Evolutionary conservation across 1,140 invertebrate species (phyloP).

Genomic region (Sarcophaga peregrina): DNA sequence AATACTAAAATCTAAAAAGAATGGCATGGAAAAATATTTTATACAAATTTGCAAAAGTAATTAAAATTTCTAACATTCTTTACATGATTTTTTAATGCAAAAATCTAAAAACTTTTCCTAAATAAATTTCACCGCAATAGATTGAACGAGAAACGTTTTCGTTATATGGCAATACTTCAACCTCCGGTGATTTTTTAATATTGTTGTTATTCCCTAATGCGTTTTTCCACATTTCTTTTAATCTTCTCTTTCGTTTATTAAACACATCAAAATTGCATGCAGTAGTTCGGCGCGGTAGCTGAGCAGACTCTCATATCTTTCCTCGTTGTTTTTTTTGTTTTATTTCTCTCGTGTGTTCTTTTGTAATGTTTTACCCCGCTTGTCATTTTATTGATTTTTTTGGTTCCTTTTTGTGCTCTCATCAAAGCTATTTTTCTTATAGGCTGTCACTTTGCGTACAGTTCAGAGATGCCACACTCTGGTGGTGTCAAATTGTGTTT

Average conservation of each 20-base stretch:
- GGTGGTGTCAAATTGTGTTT: not conserved
- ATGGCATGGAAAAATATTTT: no score
- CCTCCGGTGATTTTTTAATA: not conserved
- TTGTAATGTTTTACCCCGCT: not conserved
- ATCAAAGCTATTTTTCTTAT: not conserved
- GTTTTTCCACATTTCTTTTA: not conserved
- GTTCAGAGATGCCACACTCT: conserved; percentile 9
- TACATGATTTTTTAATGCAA: no score
- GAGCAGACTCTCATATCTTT: conserved; percentile 1
- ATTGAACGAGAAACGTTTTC: not conserved
- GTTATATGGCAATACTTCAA: not conserved
- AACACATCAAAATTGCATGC: not conserved
- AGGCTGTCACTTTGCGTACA: not conserved
- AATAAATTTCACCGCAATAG: no score
- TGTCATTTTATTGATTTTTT: conserved; percentile 18
- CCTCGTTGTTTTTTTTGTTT: conserved; percentile 8
- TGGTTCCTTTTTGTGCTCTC: not conserved
- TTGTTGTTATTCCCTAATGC: not conserved
- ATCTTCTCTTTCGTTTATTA: not conserved
- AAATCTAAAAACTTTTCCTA: no score
- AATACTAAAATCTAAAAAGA: no score
- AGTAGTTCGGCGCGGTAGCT: no score
- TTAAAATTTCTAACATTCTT: no score
- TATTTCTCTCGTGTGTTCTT: not conserved
- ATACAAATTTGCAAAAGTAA: no score